Conservation (phyloP, 1,140 invertebrate species). For the Antheraea pernyi region DNA sequence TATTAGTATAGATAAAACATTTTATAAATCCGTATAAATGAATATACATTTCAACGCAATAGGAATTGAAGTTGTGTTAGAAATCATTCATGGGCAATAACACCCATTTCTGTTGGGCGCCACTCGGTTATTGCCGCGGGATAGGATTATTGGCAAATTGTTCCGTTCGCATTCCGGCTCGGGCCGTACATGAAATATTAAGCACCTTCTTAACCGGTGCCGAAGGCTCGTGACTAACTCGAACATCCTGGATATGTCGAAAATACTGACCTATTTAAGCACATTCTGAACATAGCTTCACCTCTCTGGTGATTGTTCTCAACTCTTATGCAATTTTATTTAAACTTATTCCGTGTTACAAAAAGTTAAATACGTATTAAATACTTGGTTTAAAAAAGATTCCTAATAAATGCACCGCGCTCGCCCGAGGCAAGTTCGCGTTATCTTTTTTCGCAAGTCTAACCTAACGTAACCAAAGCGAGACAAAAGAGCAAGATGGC, state of each 20-base stretch:
- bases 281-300: neutral
- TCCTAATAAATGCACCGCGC: too few species aligned
- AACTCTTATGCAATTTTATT: too few species aligned
- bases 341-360: too few species aligned
- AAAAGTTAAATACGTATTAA: too few species aligned
- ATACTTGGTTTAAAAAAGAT: too few species aligned
- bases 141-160: constrained; percentile 66
- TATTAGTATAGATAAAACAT: too few species aligned
- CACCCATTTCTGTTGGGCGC: constrained; percentile 50
- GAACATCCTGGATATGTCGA: neutral
- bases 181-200: constrained; percentile 55
- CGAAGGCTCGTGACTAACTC: constrained; percentile 9
- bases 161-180: constrained; percentile 51
- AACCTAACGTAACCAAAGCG: too few species aligned
- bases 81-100: constrained; percentile 57
- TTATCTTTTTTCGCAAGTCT: too few species aligned
- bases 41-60: constrained; percentile 32
- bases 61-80: constrained; percentile 28
- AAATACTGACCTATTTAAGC: constrained; percentile 10
- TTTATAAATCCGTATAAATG: constrained; percentile 21
- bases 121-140: constrained; percentile 56
- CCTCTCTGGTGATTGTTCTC: neutral
- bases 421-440: too few species aligned
- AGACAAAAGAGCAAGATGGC: too few species aligned
- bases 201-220: constrained; percentile 37